Evolutionary conservation across 1,140 invertebrate genomes (phyloP).

Genomic region (Panagrolaimus sp.): DNA sequence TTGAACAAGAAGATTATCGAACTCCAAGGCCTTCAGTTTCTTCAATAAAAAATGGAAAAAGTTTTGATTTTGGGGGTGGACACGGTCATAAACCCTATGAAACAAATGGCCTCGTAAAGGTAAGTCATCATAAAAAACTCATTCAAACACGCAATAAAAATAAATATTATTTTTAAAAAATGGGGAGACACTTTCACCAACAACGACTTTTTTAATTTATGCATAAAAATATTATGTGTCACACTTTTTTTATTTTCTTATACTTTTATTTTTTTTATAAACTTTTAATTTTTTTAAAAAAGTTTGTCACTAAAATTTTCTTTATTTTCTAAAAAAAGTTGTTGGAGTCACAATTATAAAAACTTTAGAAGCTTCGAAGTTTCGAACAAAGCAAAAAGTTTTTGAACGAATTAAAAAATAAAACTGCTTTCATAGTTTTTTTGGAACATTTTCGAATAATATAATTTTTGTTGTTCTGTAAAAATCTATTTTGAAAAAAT

Average conservation of each 20-base stretch:
- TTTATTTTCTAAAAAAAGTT: not conserved
- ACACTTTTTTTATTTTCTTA: conserved; percentile 2
- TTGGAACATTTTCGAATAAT: no score
- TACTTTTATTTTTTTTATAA: not conserved
- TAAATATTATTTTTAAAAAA: no score
- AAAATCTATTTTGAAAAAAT: no score
- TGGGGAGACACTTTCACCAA: no score
- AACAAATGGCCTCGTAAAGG: conserved; percentile 56
- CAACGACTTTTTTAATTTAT: no score
- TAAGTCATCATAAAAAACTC: conserved; percentile 30
- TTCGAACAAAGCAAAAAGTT: no score
- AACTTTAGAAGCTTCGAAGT: no score
- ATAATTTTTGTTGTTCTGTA: no score
- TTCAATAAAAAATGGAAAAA: conserved; percentile 55
- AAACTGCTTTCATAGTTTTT: no score
- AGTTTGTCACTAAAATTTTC: not conserved
- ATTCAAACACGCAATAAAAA: not conserved
- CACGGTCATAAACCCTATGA: conserved; percentile 38
- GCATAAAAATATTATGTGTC: no score
- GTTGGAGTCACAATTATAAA: not conserved
- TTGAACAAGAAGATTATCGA: conserved; percentile 59
- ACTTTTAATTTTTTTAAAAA: conserved; percentile 8
- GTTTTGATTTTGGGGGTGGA: conserved; percentile 52
- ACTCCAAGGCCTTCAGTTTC: conserved; percentile 54
- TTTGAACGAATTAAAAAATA: no score